Evolutionary conservation across 1,140 invertebrate genomes (phyloP).

Genomic region (Listronotus oregonensis): DNA sequence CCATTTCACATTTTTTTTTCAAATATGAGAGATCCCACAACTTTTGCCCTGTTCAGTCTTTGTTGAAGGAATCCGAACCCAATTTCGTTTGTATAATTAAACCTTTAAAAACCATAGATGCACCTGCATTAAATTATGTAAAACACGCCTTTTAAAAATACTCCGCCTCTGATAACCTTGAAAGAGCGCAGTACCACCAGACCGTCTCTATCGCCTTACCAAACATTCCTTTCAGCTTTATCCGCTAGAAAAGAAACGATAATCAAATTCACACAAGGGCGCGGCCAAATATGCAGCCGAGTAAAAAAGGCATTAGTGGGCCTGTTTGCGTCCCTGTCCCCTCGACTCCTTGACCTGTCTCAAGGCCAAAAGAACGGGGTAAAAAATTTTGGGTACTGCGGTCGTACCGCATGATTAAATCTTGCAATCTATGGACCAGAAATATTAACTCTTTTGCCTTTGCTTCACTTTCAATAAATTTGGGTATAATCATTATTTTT

Average conservation of each 20-base stretch:
- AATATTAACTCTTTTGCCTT: too few relatives aligned
- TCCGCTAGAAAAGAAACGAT: constrained; percentile 32
- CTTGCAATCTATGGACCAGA: too few relatives aligned
- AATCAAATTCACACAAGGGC: constrained; percentile 33
- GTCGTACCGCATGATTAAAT: constrained; percentile 10
- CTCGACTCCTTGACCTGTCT: constrained; percentile 31
- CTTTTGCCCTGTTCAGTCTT: too few relatives aligned
- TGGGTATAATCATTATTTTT: too few relatives aligned
- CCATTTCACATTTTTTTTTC: too few relatives aligned
- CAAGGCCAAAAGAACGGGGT: constrained; percentile 31
- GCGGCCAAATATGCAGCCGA: constrained; percentile 34
- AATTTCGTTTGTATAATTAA: too few relatives aligned
- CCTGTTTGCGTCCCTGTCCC: constrained; percentile 21
- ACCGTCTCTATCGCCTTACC: constrained; percentile 22
- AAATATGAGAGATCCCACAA: too few relatives aligned
- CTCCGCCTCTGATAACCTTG: constrained; percentile 20
- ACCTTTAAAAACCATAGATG: background rate
- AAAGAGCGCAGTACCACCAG: constrained; percentile 16
- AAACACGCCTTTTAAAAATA: constrained; percentile 12
- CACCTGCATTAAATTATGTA: constrained; percentile 27
- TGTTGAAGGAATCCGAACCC: too few relatives aligned
- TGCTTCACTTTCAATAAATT: too few relatives aligned
- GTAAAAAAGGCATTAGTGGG: constrained; percentile 34
- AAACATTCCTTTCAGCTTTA: constrained; percentile 27
- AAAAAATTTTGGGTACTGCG: constrained; percentile 19